Evolutionary conservation across 2,113 vertebrate genomes (phyloP).

Genomic region (Salvator merianae): DNA sequence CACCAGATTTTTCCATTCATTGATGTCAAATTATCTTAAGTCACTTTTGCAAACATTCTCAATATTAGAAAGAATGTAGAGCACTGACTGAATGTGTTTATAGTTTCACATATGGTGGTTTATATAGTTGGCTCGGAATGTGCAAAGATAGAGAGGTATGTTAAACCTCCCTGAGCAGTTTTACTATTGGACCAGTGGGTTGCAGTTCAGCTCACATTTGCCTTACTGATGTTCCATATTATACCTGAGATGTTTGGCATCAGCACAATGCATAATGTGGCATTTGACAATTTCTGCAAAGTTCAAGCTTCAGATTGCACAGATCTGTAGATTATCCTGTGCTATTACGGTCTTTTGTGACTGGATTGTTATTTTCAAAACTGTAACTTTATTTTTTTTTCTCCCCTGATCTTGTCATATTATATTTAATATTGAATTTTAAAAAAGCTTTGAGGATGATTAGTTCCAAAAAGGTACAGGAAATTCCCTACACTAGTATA

Average conservation of each 20-base stretch:
- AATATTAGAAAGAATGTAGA: background rate
- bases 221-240: too few species aligned
- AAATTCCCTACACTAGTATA: too few species aligned
- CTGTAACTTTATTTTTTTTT: background rate
- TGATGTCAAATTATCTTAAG: constrained; percentile 20
- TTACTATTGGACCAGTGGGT: background rate
- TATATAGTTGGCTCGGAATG: background rate
- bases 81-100: background rate
- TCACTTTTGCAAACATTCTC: constrained; percentile 12
- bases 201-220: background rate
- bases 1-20: background rate
- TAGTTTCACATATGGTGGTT: background rate
- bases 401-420: too few species aligned
- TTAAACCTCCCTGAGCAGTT: background rate
- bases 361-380: background rate
- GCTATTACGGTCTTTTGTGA: background rate
- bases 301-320: background rate
- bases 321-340: background rate
- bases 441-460: too few species aligned
- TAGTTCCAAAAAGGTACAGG: too few species aligned
- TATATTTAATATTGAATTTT: too few species aligned
- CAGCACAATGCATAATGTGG: background rate
- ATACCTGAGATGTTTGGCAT: background rate
- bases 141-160: background rate
- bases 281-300: background rate